Conservation (phyloP, 2,113 vertebrate genomes). For the Xiphophorus hellerii region DNA sequence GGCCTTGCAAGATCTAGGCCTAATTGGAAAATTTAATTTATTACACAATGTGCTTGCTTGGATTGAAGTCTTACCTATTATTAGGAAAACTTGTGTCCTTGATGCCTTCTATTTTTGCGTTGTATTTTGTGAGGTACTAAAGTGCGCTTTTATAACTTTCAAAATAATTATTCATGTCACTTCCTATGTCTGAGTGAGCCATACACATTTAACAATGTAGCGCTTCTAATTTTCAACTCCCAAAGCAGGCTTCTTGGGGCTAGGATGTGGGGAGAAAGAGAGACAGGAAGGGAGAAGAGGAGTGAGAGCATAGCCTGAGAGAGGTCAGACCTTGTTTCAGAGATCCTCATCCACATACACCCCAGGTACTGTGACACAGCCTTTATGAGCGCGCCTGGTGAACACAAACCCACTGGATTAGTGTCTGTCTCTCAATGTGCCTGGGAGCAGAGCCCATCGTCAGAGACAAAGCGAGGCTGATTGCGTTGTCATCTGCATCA, state of each 20-base stretch:
- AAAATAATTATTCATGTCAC: slow-evolving; percentile 18
- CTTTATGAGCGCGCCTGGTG: slow-evolving; percentile 59
- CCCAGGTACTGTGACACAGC: slow-evolving; percentile 73
- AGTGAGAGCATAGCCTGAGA: slow-evolving; percentile 66
- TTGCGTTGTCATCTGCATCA: slow-evolving; percentile 81
- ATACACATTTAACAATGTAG: slow-evolving; percentile 35
- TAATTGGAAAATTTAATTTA: slow-evolving; percentile 27
- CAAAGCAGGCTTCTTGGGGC: slow-evolving; percentile 25
- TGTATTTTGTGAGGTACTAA: neutral
- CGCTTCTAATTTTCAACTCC: slow-evolving; percentile 30
- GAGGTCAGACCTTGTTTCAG: slow-evolving; percentile 75
- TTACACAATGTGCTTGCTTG: neutral
- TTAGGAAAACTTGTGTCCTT: slow-evolving; percentile 10
- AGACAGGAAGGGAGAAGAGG: slow-evolving; percentile 27
- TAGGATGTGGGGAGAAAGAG: slow-evolving; percentile 17
- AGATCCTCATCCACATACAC: slow-evolving; percentile 70
- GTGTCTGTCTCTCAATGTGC: slow-evolving; percentile 71
- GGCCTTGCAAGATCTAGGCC: slow-evolving; percentile 20
- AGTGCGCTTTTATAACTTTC: neutral
- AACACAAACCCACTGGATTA: slow-evolving; percentile 75
- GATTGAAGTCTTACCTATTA: slow-evolving; percentile 7
- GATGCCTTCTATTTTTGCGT: neutral
- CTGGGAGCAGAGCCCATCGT: slow-evolving; percentile 69
- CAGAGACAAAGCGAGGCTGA: slow-evolving; percentile 77
- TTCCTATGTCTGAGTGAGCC: slow-evolving; percentile 32